A percentile compares a stretch with the other conserved stretches of the same genome.
phyloP scores from a whole-genome alignment of 2,797 vertebrate species.

The Bryconaethiops microstoma region DNA sequence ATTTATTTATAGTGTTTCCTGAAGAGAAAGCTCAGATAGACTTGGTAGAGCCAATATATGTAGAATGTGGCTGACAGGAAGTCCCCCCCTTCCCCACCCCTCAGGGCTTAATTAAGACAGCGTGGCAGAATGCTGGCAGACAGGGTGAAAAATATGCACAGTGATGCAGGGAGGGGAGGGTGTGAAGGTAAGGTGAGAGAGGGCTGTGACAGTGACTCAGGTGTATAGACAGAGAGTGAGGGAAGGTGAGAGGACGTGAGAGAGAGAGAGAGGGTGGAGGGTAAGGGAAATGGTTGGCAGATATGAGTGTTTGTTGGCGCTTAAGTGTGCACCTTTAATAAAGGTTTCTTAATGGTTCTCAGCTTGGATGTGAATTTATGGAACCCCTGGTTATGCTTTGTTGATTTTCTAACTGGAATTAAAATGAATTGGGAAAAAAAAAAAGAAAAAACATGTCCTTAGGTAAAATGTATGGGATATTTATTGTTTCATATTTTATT shows the following conservation, averaged over 20 bases:
- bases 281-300: slow-evolving; percentile 1
- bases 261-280: background rate
- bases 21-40: slow-evolving; percentile 17
- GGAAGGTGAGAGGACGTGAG: slow-evolving; percentile 24
- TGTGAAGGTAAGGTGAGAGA: slow-evolving; percentile 49
- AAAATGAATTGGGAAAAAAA: too few relatives aligned
- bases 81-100: background rate
- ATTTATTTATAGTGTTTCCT: slow-evolving; percentile 21
- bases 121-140: slow-evolving; percentile 35
- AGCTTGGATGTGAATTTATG: too few relatives aligned
- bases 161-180: slow-evolving; percentile 29
- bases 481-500: too few relatives aligned
- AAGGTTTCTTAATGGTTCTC: too few relatives aligned
- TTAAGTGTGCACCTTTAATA: background rate
- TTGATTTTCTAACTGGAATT: too few relatives aligned
- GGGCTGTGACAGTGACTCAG: slow-evolving; percentile 11
- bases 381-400: too few relatives aligned
- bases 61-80: slow-evolving; percentile 39
- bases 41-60: slow-evolving; percentile 26
- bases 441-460: too few relatives aligned
- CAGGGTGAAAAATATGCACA: slow-evolving; percentile 49
- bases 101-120: slow-evolving; percentile 48
- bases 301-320: background rate
- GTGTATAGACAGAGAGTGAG: background rate
- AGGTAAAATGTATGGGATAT: too few relatives aligned